phyloP scores from a whole-genome alignment of 2,797 vertebrate species.

The Acestrorhynchus altus region DNA sequence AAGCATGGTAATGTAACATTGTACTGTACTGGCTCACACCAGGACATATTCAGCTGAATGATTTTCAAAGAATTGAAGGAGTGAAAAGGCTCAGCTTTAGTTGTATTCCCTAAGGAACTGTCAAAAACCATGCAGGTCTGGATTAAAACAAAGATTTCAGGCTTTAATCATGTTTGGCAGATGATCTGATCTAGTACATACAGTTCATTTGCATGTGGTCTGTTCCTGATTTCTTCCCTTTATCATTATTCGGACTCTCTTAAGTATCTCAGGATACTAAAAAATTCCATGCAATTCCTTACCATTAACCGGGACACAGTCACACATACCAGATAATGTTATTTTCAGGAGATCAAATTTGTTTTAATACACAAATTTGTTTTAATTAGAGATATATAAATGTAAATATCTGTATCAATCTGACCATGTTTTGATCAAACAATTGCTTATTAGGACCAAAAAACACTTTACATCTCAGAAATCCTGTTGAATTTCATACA shows the following conservation, averaged over 20 bases:
- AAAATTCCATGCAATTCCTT: slow-evolving; percentile 24
- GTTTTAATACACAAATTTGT: too few species aligned
- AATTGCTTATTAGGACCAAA: too few species aligned
- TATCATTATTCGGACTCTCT: background rate
- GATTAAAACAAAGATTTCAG: background rate
- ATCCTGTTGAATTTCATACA: too few species aligned
- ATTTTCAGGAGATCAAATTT: too few species aligned
- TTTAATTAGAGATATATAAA: too few species aligned
- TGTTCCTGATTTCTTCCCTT: background rate
- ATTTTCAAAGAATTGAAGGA: background rate
- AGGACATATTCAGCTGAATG: background rate
- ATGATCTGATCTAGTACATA: background rate
- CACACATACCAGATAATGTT: too few species aligned
- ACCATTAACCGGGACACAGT: slow-evolving; percentile 35
- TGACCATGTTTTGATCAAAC: too few species aligned
- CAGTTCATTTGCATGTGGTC: background rate
- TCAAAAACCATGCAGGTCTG: background rate
- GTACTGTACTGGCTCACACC: background rate
- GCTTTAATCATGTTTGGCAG: background rate
- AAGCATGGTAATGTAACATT: too few species aligned
- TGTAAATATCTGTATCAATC: too few species aligned
- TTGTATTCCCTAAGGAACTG: background rate
- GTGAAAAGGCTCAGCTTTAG: background rate
- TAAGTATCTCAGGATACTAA: background rate
- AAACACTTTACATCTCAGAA: too few species aligned